Percentiles rank a stretch among this genome's conserved stretches.
phyloP scores from a whole-genome alignment of 2,888 invertebrate species.

The Andrena dorsata region DNA sequence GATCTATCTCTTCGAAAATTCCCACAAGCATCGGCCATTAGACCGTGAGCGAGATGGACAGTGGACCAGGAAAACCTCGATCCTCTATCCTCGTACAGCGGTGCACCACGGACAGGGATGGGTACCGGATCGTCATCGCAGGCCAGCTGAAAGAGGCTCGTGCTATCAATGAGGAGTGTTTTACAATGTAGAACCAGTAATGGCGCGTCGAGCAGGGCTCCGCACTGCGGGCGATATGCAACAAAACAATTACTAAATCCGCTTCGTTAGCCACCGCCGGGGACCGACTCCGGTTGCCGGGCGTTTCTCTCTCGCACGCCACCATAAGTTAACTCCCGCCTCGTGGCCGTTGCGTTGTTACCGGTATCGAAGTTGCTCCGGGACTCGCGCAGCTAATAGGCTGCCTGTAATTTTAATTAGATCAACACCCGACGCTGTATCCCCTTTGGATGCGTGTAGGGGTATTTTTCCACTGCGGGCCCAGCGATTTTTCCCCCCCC shows the following conservation, averaged over 20 bases:
- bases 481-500: not conserved
- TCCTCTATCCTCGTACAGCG: conserved; percentile 25
- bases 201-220: conserved; percentile 61
- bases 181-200: conserved; percentile 78
- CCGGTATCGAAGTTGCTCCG: conserved; percentile 60
- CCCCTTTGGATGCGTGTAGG: conserved; percentile 53
- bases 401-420: conserved; percentile 71
- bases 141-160: conserved; percentile 51
- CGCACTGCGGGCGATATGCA: conserved; percentile 63
- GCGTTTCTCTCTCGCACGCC: conserved; percentile 60
- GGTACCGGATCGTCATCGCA: conserved; percentile 45
- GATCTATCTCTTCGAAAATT: not conserved
- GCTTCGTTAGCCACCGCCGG: conserved; percentile 72
- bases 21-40: conserved; percentile 13
- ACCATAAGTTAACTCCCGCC: conserved; percentile 65
- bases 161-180: conserved; percentile 78
- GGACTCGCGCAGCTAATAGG: conserved; percentile 65
- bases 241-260: conserved; percentile 77
- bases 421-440: conserved; percentile 68
- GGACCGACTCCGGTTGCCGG: conserved; percentile 28
- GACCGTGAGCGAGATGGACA: conserved; percentile 19
- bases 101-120: conserved; percentile 21
- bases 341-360: conserved; percentile 60
- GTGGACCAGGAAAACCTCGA: conserved; percentile 4
- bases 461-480: conserved; percentile 21